A percentile compares a stretch with the other conserved stretches of the same genome.
phyloP scores from a whole-genome alignment of 2,113 vertebrate genomes.

The Rhineura floridana region DNA sequence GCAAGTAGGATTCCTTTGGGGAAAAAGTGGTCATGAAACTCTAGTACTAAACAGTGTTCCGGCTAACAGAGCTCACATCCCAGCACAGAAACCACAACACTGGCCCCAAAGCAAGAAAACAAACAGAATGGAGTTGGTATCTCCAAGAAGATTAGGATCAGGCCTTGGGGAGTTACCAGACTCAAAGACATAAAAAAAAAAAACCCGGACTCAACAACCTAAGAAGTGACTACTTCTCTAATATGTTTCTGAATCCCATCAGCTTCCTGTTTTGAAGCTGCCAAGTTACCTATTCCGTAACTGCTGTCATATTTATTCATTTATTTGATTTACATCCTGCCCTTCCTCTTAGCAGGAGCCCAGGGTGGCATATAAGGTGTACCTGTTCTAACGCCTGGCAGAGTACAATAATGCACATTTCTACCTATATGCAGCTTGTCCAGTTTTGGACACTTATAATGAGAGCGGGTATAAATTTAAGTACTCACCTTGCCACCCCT shows the following conservation, averaged over 20 bases:
- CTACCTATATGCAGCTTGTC: not conserved
- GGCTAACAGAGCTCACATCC: not conserved
- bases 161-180: not conserved
- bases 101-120: not conserved
- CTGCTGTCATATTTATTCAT: no score
- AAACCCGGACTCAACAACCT: no score
- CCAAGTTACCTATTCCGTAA: not conserved
- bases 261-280: not conserved
- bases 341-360: no score
- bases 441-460: not conserved
- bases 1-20: not conserved
- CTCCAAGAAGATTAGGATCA: not conserved
- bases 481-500: conserved; percentile 86
- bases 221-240: not conserved
- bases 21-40: not conserved
- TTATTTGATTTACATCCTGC: no score
- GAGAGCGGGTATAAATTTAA: not conserved
- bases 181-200: not conserved
- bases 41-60: not conserved
- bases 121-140: not conserved
- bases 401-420: not conserved
- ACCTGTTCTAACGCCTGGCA: not conserved
- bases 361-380: not conserved
- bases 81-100: not conserved
- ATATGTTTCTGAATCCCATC: not conserved